A percentile compares a stretch with the other conserved stretches of the same genome.
These are phyloP conservation scores for Drosophila baimaii DNA, from an alignment of 1,140 invertebrate genomes.

Conservation along the genomic window DNA sequence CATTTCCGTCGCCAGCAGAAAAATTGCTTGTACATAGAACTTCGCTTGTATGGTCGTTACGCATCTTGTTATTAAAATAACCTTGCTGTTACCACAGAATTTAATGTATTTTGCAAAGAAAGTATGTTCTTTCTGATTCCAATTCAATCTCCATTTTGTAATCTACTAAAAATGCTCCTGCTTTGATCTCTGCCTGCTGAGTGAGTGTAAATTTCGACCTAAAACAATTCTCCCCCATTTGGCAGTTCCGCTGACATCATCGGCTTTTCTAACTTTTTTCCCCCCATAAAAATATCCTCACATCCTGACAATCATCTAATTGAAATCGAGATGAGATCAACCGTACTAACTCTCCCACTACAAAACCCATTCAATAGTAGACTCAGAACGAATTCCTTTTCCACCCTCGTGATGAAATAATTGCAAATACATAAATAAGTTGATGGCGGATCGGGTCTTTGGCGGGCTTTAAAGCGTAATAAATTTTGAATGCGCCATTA, in stretches of 20 bases:
- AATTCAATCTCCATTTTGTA: background rate
- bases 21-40: too few relatives aligned
- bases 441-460: constrained; percentile 48
- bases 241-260: constrained; percentile 47
- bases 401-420: constrained; percentile 50
- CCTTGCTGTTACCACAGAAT: too few relatives aligned
- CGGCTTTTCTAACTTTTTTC: constrained; percentile 6
- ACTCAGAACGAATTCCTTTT: constrained; percentile 31
- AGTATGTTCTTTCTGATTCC: background rate
- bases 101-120: too few relatives aligned
- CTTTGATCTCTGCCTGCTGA: constrained; percentile 2
- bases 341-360: constrained; percentile 24
- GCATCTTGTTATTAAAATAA: too few relatives aligned
- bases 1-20: too few relatives aligned
- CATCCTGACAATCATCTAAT: constrained; percentile 71
- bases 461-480: constrained; percentile 75
- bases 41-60: too few relatives aligned
- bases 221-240: constrained; percentile 18
- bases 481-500: constrained; percentile 83
- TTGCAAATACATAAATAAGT: constrained; percentile 70
- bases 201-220: background rate
- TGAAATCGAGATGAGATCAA: constrained; percentile 64
- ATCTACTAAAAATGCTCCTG: background rate
- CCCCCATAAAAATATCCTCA: constrained; percentile 45
- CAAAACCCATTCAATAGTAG: constrained; percentile 40